phyloP scores from a whole-genome alignment of 2,797 vertebrate species.

The Hippocampus kuda region DNA sequence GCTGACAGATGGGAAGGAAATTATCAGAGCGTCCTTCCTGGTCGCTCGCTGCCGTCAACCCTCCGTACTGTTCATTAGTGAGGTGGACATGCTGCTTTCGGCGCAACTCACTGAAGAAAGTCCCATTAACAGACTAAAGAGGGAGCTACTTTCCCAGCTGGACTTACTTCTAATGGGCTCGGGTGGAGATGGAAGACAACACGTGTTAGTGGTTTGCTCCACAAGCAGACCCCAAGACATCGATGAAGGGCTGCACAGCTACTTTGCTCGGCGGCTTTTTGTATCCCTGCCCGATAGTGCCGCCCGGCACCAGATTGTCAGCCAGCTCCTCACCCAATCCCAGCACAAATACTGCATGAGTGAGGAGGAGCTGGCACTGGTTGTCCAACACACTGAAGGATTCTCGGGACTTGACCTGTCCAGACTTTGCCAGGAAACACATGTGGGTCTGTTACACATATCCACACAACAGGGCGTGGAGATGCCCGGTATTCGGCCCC shows the following conservation, averaged over 20 bases:
- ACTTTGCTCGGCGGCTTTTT: constrained; percentile 93
- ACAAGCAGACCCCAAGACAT: constrained; percentile 97
- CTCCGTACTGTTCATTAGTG: constrained; percentile 91
- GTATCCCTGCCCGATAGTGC: constrained; percentile 88
- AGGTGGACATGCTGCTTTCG: constrained; percentile 90
- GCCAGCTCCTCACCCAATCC: constrained; percentile 89
- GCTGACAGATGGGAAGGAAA: constrained; percentile 90
- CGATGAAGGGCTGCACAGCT: constrained; percentile 91
- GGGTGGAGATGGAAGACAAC: constrained; percentile 77
- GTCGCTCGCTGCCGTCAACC: constrained; percentile 94
- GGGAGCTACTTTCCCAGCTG: constrained; percentile 90
- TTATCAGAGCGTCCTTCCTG: constrained; percentile 89
- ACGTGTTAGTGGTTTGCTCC: constrained; percentile 88
- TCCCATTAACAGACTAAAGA: constrained; percentile 87
- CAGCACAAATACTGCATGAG: constrained; percentile 99
- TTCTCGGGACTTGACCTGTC: constrained; percentile 95
- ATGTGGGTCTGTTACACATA: constrained; percentile 79
- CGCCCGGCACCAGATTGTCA: constrained; percentile 94
- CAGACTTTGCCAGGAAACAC: constrained; percentile 89
- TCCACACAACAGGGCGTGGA: constrained; percentile 86
- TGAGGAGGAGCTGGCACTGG: constrained; percentile 94
- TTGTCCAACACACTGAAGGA: constrained; percentile 94
- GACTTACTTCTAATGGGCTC: constrained; percentile 85
- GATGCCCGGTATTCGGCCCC: constrained; percentile 83
- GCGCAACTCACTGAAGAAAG: constrained; percentile 86